These are phyloP conservation scores for Phaenicophaeus curvirostris DNA, from an alignment of 2,797 vertebrate genomes.

Conservation along the genomic window DNA sequence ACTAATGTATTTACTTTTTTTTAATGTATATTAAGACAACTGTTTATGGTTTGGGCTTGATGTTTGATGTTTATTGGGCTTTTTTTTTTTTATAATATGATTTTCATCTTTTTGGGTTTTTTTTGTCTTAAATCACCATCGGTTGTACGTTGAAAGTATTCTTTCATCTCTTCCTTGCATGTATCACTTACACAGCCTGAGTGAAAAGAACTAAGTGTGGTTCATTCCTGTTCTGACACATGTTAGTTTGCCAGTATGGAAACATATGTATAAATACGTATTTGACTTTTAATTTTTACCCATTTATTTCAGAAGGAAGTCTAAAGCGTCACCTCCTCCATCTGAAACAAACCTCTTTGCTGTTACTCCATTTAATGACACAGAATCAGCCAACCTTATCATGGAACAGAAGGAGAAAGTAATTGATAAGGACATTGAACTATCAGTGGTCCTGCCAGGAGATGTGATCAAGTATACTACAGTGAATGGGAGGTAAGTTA, in stretches of 20 bases:
- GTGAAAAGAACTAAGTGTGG: background rate
- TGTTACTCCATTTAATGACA: constrained; percentile 77
- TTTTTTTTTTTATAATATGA: background rate
- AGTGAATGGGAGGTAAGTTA: constrained; percentile 89
- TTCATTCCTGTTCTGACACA: background rate
- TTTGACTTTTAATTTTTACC: background rate
- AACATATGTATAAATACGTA: background rate
- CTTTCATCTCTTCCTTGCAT: background rate
- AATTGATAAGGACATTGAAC: constrained; percentile 87
- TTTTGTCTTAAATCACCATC: background rate
- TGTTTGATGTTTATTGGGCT: background rate
- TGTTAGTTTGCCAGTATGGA: background rate
- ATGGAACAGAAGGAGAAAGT: constrained; percentile 93
- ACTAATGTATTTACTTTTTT: background rate
- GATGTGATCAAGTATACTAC: constrained; percentile 85
- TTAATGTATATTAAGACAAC: background rate
- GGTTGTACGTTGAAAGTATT: background rate
- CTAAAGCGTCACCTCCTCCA: constrained; percentile 91
- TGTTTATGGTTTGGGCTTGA: background rate
- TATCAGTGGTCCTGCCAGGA: constrained; percentile 90
- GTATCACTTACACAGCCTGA: background rate
- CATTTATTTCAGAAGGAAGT: constrained; percentile 86
- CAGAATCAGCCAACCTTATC: constrained; percentile 71
- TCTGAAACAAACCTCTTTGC: constrained; percentile 74
- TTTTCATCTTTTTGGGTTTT: background rate